Base-by-base conservation (phyloP, 2,888 invertebrate genomes). In the Oxytorus armatus region DNA sequence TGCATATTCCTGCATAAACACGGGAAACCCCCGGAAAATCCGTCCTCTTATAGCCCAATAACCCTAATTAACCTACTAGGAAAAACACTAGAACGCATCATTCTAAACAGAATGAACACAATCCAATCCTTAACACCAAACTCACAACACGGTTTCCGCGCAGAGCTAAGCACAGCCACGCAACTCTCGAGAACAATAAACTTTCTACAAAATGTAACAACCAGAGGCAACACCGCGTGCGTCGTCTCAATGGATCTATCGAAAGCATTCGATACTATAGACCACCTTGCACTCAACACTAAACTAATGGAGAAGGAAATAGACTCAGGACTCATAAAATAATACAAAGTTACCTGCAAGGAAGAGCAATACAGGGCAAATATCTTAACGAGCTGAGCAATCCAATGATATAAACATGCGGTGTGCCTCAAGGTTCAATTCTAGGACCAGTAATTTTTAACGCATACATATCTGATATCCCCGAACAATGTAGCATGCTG, bases 231-330 rank as follows among this genome's bases (percentile, higher is more conserved):
- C 7, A 61, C 25, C 53, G 55, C 55, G 14, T 29, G 21, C 23
- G 55, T 77, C 10, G 72, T 78, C n/a, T 72, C 73, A 11, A 23
- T 68, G 16, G 78, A 78, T 53, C 36, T 78, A 14, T 68, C 66
- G 1, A 78, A 78, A 73, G 73, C 73, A 7, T 78, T 74, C 14
- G 73, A 77, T 21, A 63, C 47, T 3, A 77, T 77, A 42, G 33
- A 73, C 47, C 73, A 78, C 21, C 44, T 44, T 18, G 73, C 57
- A 14, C 73, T 78, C 3, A 36, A 51, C 29, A 57, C 33, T 11
- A 78, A 78, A 51, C 10, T 73, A 14, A 66, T 10, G 3, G 3
- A 49, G 18, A 73, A 59, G 39, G 39, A 66, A 44, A 57, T 63
- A 44, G 18, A 36, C 47, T 39, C 51, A 14, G 42, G 66, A 10